Conservation (phyloP, 2,888 invertebrate genomes). For the Dicycla oo region DNA sequence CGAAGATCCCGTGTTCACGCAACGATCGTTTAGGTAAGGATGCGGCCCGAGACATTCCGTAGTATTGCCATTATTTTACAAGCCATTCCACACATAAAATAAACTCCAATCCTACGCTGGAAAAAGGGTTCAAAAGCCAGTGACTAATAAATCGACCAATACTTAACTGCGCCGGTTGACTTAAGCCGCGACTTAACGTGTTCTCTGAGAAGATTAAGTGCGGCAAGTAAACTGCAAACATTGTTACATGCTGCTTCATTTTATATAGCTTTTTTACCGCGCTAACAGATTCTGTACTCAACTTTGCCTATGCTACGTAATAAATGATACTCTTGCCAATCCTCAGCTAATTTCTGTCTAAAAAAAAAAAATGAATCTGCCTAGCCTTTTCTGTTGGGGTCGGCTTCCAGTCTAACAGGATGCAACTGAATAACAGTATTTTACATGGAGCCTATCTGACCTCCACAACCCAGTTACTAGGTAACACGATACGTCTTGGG, state of each 20-base stretch:
- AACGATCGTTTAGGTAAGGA: no score
- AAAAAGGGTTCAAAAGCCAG: slow-evolving; percentile 39
- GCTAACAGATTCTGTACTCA: background rate
- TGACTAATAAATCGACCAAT: slow-evolving; percentile 49
- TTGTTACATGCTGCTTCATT: slow-evolving; percentile 35
- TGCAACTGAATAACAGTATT: no score
- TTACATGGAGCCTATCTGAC: no score
- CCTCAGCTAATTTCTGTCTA: background rate
- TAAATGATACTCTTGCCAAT: background rate
- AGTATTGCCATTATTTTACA: background rate
- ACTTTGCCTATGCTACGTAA: background rate
- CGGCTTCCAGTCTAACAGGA: no score
- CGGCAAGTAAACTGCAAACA: slow-evolving; percentile 37
- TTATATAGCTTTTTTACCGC: slow-evolving; percentile 12
- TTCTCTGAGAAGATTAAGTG: slow-evolving; percentile 53
- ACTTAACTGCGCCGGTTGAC: slow-evolving; percentile 44
- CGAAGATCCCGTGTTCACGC: no score
- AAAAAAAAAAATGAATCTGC: no score
- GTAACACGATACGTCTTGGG: no score
- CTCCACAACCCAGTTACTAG: no score
- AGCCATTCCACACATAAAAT: slow-evolving; percentile 2
- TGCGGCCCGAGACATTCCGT: background rate
- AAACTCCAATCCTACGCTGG: slow-evolving; percentile 9
- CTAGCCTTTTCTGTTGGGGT: no score
- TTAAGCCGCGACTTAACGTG: slow-evolving; percentile 50